Conservation (phyloP, 2,797 vertebrate species). For the Melanotaenia boesemani region DNA sequence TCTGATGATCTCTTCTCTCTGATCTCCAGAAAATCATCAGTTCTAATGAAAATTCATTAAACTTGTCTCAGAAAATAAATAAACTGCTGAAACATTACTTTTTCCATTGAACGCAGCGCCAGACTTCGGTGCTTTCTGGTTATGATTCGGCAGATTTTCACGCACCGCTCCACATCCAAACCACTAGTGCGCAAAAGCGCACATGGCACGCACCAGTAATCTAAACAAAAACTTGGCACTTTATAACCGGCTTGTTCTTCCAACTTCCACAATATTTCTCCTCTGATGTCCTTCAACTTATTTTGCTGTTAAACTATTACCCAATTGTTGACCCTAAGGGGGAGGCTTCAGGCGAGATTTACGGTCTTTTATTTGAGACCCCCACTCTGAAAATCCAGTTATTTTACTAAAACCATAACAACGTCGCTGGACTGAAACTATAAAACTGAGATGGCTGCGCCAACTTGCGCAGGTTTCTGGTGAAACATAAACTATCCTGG, state of each 20-base stretch:
- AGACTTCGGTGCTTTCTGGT: neutral
- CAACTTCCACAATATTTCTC: neutral
- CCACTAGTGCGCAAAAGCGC: conserved; percentile 32
- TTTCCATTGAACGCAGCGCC: conserved; percentile 3
- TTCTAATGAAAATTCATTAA: neutral
- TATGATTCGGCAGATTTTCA: conserved; percentile 26
- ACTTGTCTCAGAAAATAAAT: neutral
- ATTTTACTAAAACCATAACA: conserved; percentile 65
- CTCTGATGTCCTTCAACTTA: neutral
- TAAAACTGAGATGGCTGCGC: conserved; percentile 56
- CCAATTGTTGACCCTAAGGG: conserved; percentile 43
- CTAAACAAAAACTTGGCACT: conserved; percentile 15
- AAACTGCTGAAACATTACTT: conserved; percentile 1
- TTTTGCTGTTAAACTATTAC: conserved; percentile 35
- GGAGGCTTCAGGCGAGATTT: conserved; percentile 54
- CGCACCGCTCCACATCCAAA: conserved; percentile 28
- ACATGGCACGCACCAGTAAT: conserved; percentile 7
- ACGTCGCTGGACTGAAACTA: conserved; percentile 46
- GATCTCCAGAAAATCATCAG: conserved; percentile 26
- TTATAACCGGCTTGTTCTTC: neutral
- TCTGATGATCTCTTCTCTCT: conserved; percentile 53
- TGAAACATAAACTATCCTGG: conserved; percentile 56
- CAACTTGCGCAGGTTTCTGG: conserved; percentile 51
- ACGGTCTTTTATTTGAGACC: conserved; percentile 48
- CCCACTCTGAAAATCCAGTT: conserved; percentile 67